Evolutionary conservation across 2,797 vertebrate genomes (phyloP), one percentile per base, ranked within the genome.

Genomic region (Alectoris magna): DNA sequence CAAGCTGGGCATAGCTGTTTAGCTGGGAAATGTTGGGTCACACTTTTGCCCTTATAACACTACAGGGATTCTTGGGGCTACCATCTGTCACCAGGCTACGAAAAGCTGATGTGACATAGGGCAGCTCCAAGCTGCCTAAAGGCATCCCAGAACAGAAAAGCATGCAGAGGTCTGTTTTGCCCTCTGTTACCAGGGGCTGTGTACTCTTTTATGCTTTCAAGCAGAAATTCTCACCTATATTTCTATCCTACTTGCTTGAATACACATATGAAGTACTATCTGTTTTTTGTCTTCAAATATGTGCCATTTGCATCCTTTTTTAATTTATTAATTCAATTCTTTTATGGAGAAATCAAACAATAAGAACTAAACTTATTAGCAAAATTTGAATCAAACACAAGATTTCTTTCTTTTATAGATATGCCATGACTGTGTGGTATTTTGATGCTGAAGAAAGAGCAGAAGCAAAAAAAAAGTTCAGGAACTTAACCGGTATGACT

Each of bases 341-440:
- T 85, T 81, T 38, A 26, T 19, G 10, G 75, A 84, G 93, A 67
- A 11, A 66, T 87, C 89, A 87, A 53, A 86, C 9, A 7, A 12
- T 69, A 22, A 83, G 13, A 18, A 14, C 71, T 46, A 74, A 81
- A 72, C 15, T 67, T 78, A 88, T 62, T 58, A 82, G 29, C 11
- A 58, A 53, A 89, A 69, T 29, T 71, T 59, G 83, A 72, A 93
- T 67, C 10, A 68, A 84, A 77, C 13, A 7, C 39, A 49, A 9
- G 0, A 18, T 84, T 95, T 71, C 66, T 93, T 73, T 97, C 56
- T 94, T 96, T 96, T 80, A 41, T 96, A 99, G 99, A 94, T 99
- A 99, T 39, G 99, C 99, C 80, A 98, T 99, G 97, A 99, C 99
- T 0, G 99, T 99, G 63, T 99, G 99, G 99, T 99, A 99, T 97